Evolutionary conservation across 2,797 vertebrate species (phyloP), one percentile per base, ranked within the genome.

Genomic region (Macropus fuliginosus): DNA sequence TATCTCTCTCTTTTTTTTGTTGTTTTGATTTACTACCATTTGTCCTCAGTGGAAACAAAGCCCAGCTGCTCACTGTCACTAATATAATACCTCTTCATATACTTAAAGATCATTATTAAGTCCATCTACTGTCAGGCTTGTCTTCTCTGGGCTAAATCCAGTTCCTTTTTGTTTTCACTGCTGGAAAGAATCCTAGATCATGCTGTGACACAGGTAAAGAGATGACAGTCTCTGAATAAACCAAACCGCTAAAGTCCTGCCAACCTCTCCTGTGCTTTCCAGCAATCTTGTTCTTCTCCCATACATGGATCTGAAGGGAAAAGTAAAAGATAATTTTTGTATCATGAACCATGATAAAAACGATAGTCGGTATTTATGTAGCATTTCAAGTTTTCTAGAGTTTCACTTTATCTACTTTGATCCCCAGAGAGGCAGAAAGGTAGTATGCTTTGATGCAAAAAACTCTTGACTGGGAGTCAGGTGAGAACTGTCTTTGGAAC

Each of bases 31-130:
- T 97, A 94, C 94, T 96, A 95, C 91, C 95, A 95, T 1, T 0
- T 92, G 13, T 62, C 12, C 87, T 96, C 94, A 81, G 55, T 52
- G 95, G 54, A 96, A 97, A 97, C 81, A 94, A 94, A 95, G 89
- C 95, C 93, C 92, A 95, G 66, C 93, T 96, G 91, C 89, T 95
- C 91, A 59, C 55, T 92, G 54, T 90, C 29, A 31, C 59, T 4
- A n/a, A 96, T 46, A 92, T 56, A 94, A 92, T 56, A 54, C 54
- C 93, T 91, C 91, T 96, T 54, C 95, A 57, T 94, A 50, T 74
- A 91, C 92, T 3, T 50, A 95, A 91, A 90, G 95, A 94, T 97
- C 91, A 95, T 27, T 92, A 56, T 50, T 74, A 92, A 96, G 55
- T 97, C 95, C 40, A 12, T 87, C 21, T 93, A 94, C 93, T 40